Conservation (phyloP, 2,797 vertebrate genomes). For the Micromesistius poutassou region DNA sequence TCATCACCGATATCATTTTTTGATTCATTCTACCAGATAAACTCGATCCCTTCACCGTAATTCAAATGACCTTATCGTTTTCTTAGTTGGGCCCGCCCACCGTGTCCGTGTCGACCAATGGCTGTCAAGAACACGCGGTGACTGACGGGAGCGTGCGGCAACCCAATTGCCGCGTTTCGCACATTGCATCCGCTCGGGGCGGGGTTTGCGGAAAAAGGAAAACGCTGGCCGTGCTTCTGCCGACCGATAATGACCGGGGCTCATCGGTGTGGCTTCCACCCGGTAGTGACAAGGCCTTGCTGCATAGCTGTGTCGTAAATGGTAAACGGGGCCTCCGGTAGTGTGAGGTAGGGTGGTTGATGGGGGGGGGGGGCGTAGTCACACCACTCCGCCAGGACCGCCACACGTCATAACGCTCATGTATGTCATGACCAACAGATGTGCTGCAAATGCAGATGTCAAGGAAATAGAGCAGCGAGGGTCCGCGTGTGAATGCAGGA, state of each 20-base stretch:
- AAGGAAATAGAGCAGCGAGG: too few relatives aligned
- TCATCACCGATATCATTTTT: constrained; percentile 32
- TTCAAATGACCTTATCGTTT: constrained; percentile 85
- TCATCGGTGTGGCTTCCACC: constrained; percentile 24
- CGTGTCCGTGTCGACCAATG: constrained; percentile 53
- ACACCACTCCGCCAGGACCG: too few relatives aligned
- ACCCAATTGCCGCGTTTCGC: constrained; percentile 19
- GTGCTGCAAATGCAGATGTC: too few relatives aligned
- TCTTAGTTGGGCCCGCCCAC: constrained; percentile 67
- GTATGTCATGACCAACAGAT: too few relatives aligned
- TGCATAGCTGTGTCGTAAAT: constrained; percentile 23
- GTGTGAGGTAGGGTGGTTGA: constrained; percentile 13
- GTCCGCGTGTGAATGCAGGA: too few relatives aligned
- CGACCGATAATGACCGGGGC: constrained; percentile 13
- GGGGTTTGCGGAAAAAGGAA: constrained; percentile 67
- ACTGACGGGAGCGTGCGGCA: constrained; percentile 47
- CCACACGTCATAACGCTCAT: too few relatives aligned
- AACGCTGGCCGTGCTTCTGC: constrained; percentile 9
- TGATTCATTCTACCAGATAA: constrained; percentile 51
- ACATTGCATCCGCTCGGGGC: constrained; percentile 46
- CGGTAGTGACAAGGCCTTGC: constrained; percentile 34
- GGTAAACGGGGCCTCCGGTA: background rate
- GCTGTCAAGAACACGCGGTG: background rate
- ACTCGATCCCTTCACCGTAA: constrained; percentile 55
- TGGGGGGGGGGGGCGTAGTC: constrained; percentile 6